phyloP scores from a whole-genome alignment of 2,888 invertebrate genomes.

The Abrostola triplasia region DNA sequence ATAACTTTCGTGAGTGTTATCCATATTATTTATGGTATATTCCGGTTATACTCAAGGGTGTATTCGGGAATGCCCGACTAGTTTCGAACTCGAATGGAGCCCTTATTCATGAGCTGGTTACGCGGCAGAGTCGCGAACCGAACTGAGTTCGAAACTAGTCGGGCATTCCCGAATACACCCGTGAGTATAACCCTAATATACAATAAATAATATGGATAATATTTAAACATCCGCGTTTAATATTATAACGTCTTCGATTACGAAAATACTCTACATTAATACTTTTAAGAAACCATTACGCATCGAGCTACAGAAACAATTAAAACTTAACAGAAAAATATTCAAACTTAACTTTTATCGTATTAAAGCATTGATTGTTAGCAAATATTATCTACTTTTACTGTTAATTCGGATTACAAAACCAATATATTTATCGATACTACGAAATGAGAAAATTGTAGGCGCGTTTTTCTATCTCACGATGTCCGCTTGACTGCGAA shows the following conservation, averaged over 20 bases:
- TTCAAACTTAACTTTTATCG: not conserved
- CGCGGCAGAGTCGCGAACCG: no score
- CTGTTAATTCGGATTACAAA: not conserved
- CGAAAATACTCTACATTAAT: not conserved
- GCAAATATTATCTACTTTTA: not conserved
- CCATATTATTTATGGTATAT: no score
- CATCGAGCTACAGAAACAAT: slow-evolving; percentile 1
- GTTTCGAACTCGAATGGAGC: no score
- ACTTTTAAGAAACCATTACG: not conserved
- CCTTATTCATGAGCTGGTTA: no score
- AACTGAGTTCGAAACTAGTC: no score
- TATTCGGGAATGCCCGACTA: no score
- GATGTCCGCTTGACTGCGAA: not conserved
- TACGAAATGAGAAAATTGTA: not conserved
- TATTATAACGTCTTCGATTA: not conserved
- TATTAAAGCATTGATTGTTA: no score
- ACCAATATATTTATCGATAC: not conserved
- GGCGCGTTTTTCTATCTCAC: not conserved
- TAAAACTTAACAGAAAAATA: slow-evolving; percentile 6
- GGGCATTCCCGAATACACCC: no score
- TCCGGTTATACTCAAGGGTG: no score
- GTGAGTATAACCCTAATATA: no score
- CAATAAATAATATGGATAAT: slow-evolving; percentile 3
- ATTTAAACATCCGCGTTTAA: not conserved
- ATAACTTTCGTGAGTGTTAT: no score